Evolutionary conservation across 1,140 invertebrate species (phyloP).

Genomic region (Rhynchophorus ferrugineus): DNA sequence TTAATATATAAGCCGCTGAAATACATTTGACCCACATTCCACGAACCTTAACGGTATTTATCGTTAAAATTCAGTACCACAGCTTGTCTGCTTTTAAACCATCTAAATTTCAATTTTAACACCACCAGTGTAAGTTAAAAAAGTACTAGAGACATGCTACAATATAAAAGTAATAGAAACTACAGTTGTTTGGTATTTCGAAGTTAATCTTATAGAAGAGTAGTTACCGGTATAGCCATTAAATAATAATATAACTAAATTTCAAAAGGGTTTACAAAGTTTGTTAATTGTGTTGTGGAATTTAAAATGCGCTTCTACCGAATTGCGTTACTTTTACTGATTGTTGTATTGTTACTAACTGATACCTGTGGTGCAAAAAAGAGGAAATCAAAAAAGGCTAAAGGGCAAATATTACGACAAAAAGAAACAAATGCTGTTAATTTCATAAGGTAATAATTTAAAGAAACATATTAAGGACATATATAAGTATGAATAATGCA

Average conservation of each 20-base stretch:
- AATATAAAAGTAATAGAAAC: no score
- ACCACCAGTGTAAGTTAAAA: background rate
- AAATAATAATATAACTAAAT: no score
- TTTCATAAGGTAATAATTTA: slow-evolving; percentile 39
- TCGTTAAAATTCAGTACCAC: background rate
- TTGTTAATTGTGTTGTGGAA: no score
- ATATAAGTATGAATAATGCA: slow-evolving; percentile 2
- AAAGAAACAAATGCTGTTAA: slow-evolving; percentile 50
- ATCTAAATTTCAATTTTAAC: background rate
- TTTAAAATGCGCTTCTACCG: no score
- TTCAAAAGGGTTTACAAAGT: no score
- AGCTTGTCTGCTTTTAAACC: background rate
- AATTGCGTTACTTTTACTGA: no score
- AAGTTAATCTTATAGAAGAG: no score
- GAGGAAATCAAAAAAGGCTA: slow-evolving; percentile 30
- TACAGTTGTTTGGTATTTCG: no score
- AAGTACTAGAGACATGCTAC: no score
- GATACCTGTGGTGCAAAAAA: slow-evolving; percentile 16
- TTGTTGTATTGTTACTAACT: background rate
- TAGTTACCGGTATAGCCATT: no score
- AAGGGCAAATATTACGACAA: slow-evolving; percentile 39
- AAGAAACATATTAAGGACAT: background rate
- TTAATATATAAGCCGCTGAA: no score
- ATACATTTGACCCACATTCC: background rate
- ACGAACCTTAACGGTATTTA: background rate